Percentiles rank a stretch among this genome's conserved stretches.
Evolutionary conservation across 1,140 invertebrate species (phyloP).

Genomic region (Ericerus pela): DNA sequence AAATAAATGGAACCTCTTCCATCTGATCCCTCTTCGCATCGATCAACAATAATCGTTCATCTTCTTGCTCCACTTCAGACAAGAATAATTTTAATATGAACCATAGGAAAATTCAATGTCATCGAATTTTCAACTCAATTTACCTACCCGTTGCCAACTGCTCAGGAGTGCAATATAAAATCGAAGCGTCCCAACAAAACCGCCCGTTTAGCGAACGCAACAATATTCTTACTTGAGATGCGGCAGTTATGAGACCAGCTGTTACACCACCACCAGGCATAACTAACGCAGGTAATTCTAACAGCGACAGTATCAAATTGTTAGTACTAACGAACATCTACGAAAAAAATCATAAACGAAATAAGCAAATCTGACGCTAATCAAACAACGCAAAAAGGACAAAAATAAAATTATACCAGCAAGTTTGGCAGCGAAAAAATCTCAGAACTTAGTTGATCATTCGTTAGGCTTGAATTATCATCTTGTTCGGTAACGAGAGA

Average conservation of each 20-base stretch:
- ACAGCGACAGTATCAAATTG: constrained; percentile 69
- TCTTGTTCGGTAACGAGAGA: constrained; percentile 84
- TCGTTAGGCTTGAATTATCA: constrained; percentile 59
- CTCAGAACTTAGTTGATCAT: constrained; percentile 46
- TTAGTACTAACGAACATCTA: constrained; percentile 48
- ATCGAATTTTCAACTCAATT: not conserved
- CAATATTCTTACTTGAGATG: constrained; percentile 55
- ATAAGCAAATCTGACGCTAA: not conserved
- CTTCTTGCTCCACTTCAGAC: not conserved
- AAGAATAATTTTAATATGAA: not conserved
- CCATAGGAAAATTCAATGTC: not conserved
- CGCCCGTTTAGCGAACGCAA: constrained; percentile 90
- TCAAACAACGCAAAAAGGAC: not conserved
- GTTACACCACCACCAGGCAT: constrained; percentile 71
- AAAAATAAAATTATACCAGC: constrained; percentile 21
- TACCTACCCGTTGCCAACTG: not conserved
- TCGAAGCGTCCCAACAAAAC: constrained; percentile 87
- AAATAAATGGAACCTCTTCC: constrained; percentile 20
- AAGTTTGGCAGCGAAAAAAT: constrained; percentile 77
- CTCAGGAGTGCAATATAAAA: constrained; percentile 59
- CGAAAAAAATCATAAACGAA: not conserved
- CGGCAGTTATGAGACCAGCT: constrained; percentile 41
- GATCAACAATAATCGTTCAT: not conserved
- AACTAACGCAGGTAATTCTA: constrained; percentile 80
- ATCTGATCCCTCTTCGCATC: not conserved